phyloP scores from a whole-genome alignment of 2,888 invertebrate genomes.

The Nasonia oneida region DNA sequence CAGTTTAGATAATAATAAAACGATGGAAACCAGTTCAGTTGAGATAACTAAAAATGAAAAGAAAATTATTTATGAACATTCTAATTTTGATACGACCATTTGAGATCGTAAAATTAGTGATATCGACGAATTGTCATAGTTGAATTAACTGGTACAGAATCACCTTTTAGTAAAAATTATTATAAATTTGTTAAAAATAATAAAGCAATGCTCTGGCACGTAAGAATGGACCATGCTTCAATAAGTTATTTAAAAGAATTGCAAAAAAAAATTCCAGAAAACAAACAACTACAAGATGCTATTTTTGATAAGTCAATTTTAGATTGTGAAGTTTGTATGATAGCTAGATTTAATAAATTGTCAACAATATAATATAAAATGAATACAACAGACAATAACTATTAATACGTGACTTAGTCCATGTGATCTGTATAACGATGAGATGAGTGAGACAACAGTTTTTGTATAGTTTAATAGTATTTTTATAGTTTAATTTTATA shows the following conservation, averaged over 20 bases:
- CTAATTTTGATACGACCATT: slow-evolving; percentile 25
- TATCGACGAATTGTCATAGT: slow-evolving; percentile 21
- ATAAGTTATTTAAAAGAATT: slow-evolving; percentile 58
- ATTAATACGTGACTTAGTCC: too few species aligned
- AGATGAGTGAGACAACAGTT: too few species aligned
- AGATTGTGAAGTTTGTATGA: slow-evolving; percentile 61
- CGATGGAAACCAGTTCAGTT: background rate
- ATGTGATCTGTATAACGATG: too few species aligned
- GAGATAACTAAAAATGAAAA: background rate
- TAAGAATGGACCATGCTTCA: slow-evolving; percentile 60
- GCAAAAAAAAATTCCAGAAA: slow-evolving; percentile 40
- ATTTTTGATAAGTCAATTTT: background rate
- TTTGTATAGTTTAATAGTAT: too few species aligned
- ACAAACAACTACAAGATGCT: slow-evolving; percentile 31
- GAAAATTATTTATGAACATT: background rate
- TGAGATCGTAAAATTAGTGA: slow-evolving; percentile 31
- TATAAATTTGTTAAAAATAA: background rate
- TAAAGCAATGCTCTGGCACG: slow-evolving; percentile 60
- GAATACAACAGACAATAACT: too few species aligned
- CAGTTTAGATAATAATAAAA: background rate
- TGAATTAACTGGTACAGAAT: background rate
- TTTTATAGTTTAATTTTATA: too few species aligned
- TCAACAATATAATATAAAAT: too few species aligned
- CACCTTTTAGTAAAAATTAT: background rate
- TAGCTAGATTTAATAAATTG: slow-evolving; percentile 62